Base-by-base conservation (phyloP, 2,797 vertebrate genomes). In the Synanceia verrucosa region DNA sequence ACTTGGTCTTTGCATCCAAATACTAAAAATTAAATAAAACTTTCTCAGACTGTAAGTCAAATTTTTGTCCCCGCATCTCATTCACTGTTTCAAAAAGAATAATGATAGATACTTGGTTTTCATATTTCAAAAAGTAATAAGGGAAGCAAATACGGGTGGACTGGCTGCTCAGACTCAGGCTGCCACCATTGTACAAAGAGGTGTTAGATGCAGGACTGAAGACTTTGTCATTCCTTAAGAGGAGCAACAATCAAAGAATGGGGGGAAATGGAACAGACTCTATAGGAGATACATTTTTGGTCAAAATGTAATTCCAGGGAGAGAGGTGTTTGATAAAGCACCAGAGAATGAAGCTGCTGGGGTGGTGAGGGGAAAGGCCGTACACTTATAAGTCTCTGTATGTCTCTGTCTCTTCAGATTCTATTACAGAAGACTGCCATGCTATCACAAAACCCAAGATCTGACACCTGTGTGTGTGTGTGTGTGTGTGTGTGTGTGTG, bases 391-490 rank as follows among this genome's bases (percentile, higher is more conserved):
- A 76, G 79, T 81, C 81, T 84, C 65, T 79, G 48, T 65, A 74
- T 73, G 58, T 84, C 76, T 80, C 51, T 44, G 72, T 78, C 70
- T 86, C 64, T 79, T 88, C 80, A 79, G 73, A 87, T 83, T 88
- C 78, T 73, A 88, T 88, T 85, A 86, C 23, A 4, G 44, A 31
- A 14, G 72, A 72, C 66, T 64, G 50, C 26, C 47, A 76, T 60
- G 73, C 81, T 65, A 80, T 87, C 75, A 85, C 74, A 82, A 71
- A 88, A 76, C 66, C 62, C 65, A 66, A 46, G 76, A 83, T 76
- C 58, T 77, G 73, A 74, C 77, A 78, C 34, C 48, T 46, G 43
- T 70, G 59, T 63, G 19, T 73, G 39, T 50, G 19, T 18, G 18
- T 34, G 14, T 77, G 36, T 39, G 50, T 70, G 65, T 57, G 18